Base-by-base conservation (phyloP, 2,113 vertebrate genomes). In the Thunnus maccoyii region DNA sequence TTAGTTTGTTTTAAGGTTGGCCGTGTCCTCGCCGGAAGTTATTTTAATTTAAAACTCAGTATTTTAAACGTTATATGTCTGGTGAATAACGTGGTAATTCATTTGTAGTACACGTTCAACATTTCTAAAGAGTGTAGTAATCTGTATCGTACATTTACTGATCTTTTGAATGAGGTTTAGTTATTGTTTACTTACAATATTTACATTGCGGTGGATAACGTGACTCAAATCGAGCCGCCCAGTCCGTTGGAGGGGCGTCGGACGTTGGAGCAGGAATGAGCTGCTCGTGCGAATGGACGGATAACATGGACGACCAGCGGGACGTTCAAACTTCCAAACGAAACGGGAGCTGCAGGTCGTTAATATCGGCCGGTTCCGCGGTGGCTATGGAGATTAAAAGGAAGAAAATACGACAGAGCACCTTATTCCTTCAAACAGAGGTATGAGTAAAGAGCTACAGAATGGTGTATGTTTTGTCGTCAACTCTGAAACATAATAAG, bases 331-430 rank as follows among this genome's bases (percentile, higher is more conserved):
- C 72, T 51, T 91, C 91, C 41, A 87, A 69, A 14, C 83, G 91
- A 67, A 93, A 86, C 47, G 82, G 85, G 0, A 56, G 75, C 67
- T 70, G 14, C 9, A 75, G 88, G 17, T 78, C 92, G 7, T 46
- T 89, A 0, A 63, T 93, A 6, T 93, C 92, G 18, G 78, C 90
- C 2, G 89, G 94, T 36, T 96, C 96, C 1, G 93, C 95, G 0
- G 87, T 95, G 55, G 94, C 90, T 0, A 96, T 96, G 95, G 96
- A 96, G 78, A 92, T 95, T 11, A 96, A 95, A 69, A 88, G 95
- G 51, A 94, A 94, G 90, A 95, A 95, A 88, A 95, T 94, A 76
- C 82, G 88, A 58, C 82, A 95, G 73, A 95, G 93, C 58, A 30
- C 76, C 0, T 48, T 95, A 22, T 94, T 94, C 69, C 78, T 91